Percentiles rank a stretch among this genome's conserved stretches.
These are phyloP conservation scores for Aphrocallistes beatrix DNA, from an alignment of 37 sponge, comb jelly and placozoan species.

Conservation along the genomic window DNA sequence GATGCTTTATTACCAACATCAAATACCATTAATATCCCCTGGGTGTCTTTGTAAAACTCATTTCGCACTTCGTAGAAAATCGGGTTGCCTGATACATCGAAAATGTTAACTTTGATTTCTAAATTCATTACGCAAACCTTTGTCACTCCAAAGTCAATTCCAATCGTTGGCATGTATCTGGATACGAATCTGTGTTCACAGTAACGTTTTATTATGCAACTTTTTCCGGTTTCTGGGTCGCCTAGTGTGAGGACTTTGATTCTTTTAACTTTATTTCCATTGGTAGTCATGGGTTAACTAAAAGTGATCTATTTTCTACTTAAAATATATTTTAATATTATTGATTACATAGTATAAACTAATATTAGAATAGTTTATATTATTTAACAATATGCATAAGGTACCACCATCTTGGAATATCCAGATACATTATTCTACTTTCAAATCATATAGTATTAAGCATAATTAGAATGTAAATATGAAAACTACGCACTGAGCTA, in stretches of 20 bases:
- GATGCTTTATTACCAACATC: constrained; percentile 62
- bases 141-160: constrained; percentile 92
- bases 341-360: not conserved
- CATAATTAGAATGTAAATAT: no score
- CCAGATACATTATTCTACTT: no score
- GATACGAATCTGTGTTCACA: constrained; percentile 87
- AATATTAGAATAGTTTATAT: not conserved
- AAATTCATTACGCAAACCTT: constrained; percentile 28
- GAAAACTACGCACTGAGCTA: no score
- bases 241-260: not conserved
- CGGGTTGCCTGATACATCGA: constrained; percentile 82
- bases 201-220: constrained; percentile 83
- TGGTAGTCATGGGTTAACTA: not conserved
- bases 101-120: constrained; percentile 69
- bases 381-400: no score
- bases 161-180: constrained; percentile 89
- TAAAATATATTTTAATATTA: not conserved
- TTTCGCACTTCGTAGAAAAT: constrained; percentile 86
- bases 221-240: constrained; percentile 31
- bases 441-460: no score
- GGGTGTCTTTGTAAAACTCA: constrained; percentile 87
- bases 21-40: constrained; percentile 79
- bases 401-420: no score
- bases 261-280: not conserved
- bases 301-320: no score